These are phyloP conservation scores for Oncorhynchus kisutch DNA, from an alignment of 2,113 vertebrate species.

Conservation along the genomic window DNA sequence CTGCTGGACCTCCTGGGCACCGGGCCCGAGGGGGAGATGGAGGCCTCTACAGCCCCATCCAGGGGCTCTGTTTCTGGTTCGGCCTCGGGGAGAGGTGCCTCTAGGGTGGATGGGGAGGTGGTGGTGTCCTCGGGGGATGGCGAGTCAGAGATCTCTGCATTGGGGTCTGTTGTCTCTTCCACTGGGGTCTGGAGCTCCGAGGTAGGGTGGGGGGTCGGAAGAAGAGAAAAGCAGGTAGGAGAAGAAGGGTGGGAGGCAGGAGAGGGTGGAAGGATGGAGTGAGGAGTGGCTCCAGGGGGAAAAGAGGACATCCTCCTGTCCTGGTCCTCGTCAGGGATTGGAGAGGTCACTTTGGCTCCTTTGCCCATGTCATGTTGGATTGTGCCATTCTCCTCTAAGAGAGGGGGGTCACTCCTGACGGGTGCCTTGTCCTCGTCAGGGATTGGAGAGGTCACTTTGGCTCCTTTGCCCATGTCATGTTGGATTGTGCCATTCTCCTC, in stretches of 20 bases:
- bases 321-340: not conserved
- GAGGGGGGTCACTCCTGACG: constrained; percentile 6
- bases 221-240: not conserved
- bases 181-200: not conserved
- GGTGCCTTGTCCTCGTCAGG: constrained; percentile 6
- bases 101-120: not conserved
- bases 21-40: not conserved
- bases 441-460: not conserved
- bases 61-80: constrained; percentile 32
- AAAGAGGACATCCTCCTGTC: not conserved
- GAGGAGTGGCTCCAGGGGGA: not conserved
- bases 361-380: constrained; percentile 11
- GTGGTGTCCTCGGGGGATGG: too few species aligned
- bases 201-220: not conserved
- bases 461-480: constrained; percentile 19
- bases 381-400: not conserved
- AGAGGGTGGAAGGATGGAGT: not conserved
- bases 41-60: not conserved
- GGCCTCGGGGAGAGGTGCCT: not conserved
- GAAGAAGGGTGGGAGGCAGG: not conserved
- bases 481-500: not conserved
- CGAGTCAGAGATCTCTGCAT: constrained; percentile 7
- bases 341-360: constrained; percentile 11
- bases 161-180: too few species aligned
- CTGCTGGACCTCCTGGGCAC: not conserved